These are phyloP conservation scores for Pristionchus maxplancki DNA, from an alignment of 2,888 invertebrate genomes.

Conservation along the genomic window DNA sequence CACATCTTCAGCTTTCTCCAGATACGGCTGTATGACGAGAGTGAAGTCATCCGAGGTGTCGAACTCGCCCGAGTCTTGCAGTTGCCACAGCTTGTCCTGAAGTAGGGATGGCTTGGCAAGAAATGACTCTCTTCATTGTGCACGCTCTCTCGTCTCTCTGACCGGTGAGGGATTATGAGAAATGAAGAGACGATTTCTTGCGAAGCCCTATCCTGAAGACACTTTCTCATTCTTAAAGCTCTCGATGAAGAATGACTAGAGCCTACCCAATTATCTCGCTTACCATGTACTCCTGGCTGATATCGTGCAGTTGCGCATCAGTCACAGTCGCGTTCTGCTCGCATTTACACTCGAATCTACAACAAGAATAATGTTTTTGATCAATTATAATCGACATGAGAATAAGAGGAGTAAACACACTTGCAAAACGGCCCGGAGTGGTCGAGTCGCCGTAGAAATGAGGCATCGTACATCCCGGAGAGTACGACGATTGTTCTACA, in stretches of 20 bases:
- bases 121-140: too few relatives aligned
- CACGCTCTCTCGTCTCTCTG: too few relatives aligned
- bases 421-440: background rate
- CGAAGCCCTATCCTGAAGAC: too few relatives aligned
- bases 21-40: background rate
- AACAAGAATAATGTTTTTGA: background rate
- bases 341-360: background rate
- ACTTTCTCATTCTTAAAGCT: too few relatives aligned
- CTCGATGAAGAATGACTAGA: too few relatives aligned
- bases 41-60: background rate
- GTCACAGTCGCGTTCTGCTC: background rate
- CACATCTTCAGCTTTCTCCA: background rate
- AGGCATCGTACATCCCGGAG: background rate
- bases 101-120: too few relatives aligned
- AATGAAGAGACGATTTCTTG: background rate
- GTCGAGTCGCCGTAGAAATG: background rate
- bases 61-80: constrained; percentile 28
- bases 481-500: background rate
- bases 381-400: too few relatives aligned
- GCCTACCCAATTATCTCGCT: too few relatives aligned
- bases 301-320: background rate
- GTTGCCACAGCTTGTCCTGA: background rate
- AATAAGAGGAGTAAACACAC: background rate
- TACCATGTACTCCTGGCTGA: background rate
- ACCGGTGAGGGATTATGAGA: background rate